Conservation (phyloP, 2,113 vertebrate species). For the Benthochromis sp. region DNA sequence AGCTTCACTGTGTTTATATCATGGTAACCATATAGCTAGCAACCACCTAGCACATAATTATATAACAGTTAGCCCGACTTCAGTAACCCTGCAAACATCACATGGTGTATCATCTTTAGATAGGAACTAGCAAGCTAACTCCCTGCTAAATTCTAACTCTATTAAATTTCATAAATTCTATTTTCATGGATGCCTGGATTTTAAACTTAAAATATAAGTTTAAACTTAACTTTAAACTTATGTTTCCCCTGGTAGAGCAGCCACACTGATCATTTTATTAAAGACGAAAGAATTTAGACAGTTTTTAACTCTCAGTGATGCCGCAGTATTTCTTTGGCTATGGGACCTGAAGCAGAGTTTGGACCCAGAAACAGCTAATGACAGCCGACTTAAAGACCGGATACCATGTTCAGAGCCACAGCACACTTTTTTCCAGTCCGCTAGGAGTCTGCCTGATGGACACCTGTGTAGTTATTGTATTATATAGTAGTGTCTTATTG, state of each 20-base stretch:
- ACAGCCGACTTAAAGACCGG: not conserved
- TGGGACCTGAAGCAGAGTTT: not conserved
- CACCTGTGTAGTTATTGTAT: not conserved
- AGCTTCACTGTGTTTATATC: not conserved
- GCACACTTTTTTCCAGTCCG: not conserved
- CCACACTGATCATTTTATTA: not conserved
- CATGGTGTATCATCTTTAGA: not conserved
- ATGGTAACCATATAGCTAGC: not conserved
- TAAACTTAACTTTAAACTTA: not conserved
- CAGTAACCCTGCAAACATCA: not conserved
- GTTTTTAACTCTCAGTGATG: not conserved
- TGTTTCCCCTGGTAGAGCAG: not conserved
- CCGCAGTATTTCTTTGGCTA: not conserved
- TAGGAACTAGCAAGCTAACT: not conserved
- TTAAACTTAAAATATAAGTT: not conserved
- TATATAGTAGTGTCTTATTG: not conserved
- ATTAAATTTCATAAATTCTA: not conserved
- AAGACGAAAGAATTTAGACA: not conserved
- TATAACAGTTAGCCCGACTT: not conserved
- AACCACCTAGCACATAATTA: not conserved
- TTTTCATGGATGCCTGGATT: not conserved
- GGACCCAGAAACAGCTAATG: not conserved
- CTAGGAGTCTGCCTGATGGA: not conserved
- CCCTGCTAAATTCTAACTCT: not conserved
- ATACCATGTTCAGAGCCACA: not conserved